Conservation (phyloP, 1,140 invertebrate species). For the Cotesia glomerata region DNA sequence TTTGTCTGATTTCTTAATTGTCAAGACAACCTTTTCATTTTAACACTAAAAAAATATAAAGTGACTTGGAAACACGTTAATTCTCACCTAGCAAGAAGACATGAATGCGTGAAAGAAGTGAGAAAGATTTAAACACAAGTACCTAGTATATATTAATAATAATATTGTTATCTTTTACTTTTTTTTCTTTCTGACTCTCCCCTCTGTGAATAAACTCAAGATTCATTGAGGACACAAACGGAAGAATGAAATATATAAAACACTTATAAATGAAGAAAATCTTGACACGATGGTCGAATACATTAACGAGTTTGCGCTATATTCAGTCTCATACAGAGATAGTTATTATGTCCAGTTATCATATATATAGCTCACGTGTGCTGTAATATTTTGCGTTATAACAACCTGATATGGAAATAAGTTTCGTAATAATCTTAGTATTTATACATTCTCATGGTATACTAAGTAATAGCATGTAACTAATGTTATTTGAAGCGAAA, state of each 20-base stretch:
- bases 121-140: not conserved
- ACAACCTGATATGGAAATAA: constrained; percentile 5
- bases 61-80: constrained; percentile 27
- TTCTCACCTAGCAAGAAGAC: constrained; percentile 25
- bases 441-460: not conserved
- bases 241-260: constrained; percentile 20
- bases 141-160: not conserved
- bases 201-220: constrained; percentile 12
- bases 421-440: not conserved
- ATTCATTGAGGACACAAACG: constrained; percentile 3
- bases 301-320: constrained; percentile 1
- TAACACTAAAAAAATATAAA: not conserved
- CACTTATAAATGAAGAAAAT: constrained; percentile 2
- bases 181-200: constrained; percentile 1
- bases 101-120: constrained; percentile 20
- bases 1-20: not conserved
- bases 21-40: constrained; percentile 18
- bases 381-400: constrained; percentile 2
- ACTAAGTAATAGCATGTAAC: not conserved
- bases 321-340: not conserved
- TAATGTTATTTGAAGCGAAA: not conserved
- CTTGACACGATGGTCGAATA: constrained; percentile 1
- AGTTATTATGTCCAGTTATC: constrained; percentile 14
- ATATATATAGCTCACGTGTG: constrained; percentile 1
- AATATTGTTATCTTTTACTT: not conserved